Evolutionary conservation across 2,113 vertebrate species (phyloP), one percentile per base, ranked within the genome.

Genomic region (Microtus ochrogaster): DNA sequence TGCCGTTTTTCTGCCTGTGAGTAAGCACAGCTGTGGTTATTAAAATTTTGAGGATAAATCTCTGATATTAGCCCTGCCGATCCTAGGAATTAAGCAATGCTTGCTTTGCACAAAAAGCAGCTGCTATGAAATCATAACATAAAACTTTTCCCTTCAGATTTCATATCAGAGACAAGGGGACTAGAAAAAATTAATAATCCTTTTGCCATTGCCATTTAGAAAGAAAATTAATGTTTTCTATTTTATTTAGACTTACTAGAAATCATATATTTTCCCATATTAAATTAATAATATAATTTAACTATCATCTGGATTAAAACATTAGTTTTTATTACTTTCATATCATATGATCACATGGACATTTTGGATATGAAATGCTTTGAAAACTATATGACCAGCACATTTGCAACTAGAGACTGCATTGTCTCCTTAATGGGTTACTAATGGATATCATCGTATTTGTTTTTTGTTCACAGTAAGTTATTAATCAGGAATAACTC

Each of bases 21-120:
- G 61, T 92, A 92, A 96, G 81, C 90, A 82, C 90, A 94, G 90
- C 94, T 97, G 90, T 74, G 66, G 61, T 90, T 96, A 94, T 94
- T 94, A 94, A 90, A 92, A 95, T 95, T 55, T 28, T 66, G 70
- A 22, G 24, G 87, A 30, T 79, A 52, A 84, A 90, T 66, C 68
- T 91, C 76, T 89, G 39, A 77, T 94, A 85, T 39, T 68, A 91
- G 63, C 61, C 77, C 33, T 39, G 30, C 86, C 96, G 63, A 94
- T 92, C 89, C 44, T 89, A 92, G 61, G 89, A 91, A 97, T 95
- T 91, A 92, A 95, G 52, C 49, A 83, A 65, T 1, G 58, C 91
- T 91, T 91, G n/a, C 41, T 92, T 85, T 89, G 41, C 83, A 89
- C 12, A 70, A 94, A 94, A 95, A 76, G 66, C 86, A 94, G 89